Conservation (phyloP, 2,797 vertebrate genomes). For the Lepilemur ruficaudatus region DNA sequence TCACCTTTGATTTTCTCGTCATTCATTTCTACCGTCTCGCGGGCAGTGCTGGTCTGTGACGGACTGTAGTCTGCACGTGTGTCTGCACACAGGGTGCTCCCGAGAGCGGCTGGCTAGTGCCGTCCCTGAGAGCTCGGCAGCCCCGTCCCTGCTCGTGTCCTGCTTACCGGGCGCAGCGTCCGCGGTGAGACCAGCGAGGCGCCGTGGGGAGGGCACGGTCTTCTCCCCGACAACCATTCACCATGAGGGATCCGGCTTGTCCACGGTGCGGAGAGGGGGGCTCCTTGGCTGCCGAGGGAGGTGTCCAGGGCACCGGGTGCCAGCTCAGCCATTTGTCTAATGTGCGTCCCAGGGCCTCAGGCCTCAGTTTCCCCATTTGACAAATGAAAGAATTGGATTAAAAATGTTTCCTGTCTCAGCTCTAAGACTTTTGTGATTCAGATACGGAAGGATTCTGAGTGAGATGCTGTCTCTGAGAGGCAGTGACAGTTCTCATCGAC, state of each 20-base stretch:
- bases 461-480: not conserved
- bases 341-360: rapidly evolving
- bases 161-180: no score
- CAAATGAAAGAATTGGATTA: not conserved
- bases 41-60: not conserved
- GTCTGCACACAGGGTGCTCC: no score
- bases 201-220: no score
- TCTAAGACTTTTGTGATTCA: rapidly evolving
- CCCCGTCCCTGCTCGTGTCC: not conserved
- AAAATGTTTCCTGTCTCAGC: not conserved
- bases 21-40: not conserved
- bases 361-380: not conserved
- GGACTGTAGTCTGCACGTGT: no score
- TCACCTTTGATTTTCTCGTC: not conserved
- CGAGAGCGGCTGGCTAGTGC: no score
- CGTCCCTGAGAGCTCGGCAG: not conserved
- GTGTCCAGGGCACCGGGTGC: not conserved
- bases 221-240: not conserved
- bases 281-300: no score
- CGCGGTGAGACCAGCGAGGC: rapidly evolving
- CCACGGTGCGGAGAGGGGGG: rapidly evolving
- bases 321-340: rapidly evolving
- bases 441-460: not conserved
- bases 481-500: rapidly evolving
- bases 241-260: not conserved